These are phyloP conservation scores for Hydrocynus forskahlii DNA, from an alignment of 2,797 vertebrate genomes.

Conservation along the genomic window DNA sequence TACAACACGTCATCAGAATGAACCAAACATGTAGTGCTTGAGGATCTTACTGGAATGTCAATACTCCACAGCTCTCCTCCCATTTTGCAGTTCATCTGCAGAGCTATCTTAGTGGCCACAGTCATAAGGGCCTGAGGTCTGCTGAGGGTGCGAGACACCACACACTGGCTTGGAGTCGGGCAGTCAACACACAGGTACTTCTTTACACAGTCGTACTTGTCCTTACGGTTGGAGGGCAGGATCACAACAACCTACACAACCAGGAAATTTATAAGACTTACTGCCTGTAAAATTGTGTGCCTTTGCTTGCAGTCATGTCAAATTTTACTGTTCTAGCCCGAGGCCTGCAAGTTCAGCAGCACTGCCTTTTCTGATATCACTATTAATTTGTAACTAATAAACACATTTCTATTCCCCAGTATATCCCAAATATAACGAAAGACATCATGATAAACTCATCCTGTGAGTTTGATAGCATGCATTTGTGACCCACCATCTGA, in stretches of 20 bases:
- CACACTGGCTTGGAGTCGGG: conserved; percentile 93
- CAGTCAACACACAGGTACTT: conserved; percentile 93
- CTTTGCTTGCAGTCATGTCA: too few relatives aligned
- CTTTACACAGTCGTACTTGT: conserved; percentile 91
- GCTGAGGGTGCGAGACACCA: conserved; percentile 86
- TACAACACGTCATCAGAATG: too few relatives aligned
- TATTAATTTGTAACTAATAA: too few relatives aligned
- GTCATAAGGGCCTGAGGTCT: conserved; percentile 85
- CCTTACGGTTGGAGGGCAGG: conserved; percentile 87
- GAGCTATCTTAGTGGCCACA: conserved; percentile 90
- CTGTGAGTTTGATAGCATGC: too few relatives aligned
- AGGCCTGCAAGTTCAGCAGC: too few relatives aligned
- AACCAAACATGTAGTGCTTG: not conserved
- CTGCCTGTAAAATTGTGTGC: too few relatives aligned
- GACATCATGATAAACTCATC: too few relatives aligned
- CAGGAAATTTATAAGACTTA: not conserved
- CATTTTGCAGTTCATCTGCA: conserved; percentile 97
- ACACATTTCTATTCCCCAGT: too few relatives aligned
- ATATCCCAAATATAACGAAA: too few relatives aligned
- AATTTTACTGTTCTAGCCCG: too few relatives aligned
- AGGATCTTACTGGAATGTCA: conserved; percentile 87
- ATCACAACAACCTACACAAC: conserved; percentile 84
- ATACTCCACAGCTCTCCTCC: conserved; percentile 96
- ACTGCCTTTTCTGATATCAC: too few relatives aligned
- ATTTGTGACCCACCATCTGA: conserved; percentile 81